Conservation (phyloP, 2,888 invertebrate genomes). For the Diplolepis rosae region DNA sequence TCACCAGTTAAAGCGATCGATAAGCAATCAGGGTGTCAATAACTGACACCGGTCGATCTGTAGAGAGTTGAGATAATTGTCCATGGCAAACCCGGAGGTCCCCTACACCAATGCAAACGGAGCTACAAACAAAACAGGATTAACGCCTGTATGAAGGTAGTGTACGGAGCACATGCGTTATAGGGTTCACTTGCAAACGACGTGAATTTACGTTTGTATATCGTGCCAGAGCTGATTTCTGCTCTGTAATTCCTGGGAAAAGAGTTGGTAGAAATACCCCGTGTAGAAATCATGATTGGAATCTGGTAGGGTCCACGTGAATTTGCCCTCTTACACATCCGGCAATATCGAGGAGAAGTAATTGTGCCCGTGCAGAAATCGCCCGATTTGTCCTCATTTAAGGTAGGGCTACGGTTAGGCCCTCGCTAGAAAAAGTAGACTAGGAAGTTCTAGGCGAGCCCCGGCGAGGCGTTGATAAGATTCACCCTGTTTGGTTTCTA, state of each 20-base stretch:
- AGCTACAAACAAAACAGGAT: slow-evolving; percentile 24
- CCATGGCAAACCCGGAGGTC: slow-evolving; percentile 37
- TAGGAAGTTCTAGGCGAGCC: too few species aligned
- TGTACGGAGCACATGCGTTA: slow-evolving; percentile 20
- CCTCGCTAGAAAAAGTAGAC: too few species aligned
- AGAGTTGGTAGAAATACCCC: background rate
- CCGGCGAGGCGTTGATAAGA: too few species aligned
- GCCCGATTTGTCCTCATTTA: too few species aligned
- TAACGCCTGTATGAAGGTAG: slow-evolving; percentile 4
- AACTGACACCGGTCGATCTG: slow-evolving; percentile 41
- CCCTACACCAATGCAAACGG: slow-evolving; percentile 14
- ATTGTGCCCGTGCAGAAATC: too few species aligned
- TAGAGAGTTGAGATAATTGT: slow-evolving; percentile 47
- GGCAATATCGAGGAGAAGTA: too few species aligned
- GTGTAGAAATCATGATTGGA: background rate
- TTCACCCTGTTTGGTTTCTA: too few species aligned
- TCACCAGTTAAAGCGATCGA: slow-evolving; percentile 33
- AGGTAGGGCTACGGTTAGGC: too few species aligned
- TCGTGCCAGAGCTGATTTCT: background rate
- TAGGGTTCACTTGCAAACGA: slow-evolving; percentile 19
- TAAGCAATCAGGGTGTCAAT: slow-evolving; percentile 49
- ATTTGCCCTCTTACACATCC: too few species aligned
- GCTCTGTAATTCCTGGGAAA: background rate
- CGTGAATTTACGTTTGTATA: background rate
- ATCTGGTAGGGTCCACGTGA: background rate